phyloP scores from a whole-genome alignment of 2,797 vertebrate genomes.

The Ptychobarbus kaznakovi region DNA sequence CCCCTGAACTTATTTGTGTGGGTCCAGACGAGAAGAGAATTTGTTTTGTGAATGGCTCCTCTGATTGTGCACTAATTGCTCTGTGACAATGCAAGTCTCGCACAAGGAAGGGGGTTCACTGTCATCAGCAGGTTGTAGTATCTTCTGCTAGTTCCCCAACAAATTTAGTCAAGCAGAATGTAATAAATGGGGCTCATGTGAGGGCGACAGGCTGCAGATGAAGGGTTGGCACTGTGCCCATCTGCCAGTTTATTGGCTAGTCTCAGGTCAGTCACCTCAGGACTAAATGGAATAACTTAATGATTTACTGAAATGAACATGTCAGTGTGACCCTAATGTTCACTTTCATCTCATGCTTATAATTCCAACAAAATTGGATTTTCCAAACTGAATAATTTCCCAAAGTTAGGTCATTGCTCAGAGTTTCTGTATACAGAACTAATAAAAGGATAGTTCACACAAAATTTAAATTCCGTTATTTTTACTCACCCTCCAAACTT shows the following conservation, averaged over 20 bases:
- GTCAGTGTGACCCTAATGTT: neutral
- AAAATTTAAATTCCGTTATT: neutral
- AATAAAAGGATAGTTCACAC: neutral
- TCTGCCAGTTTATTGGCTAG: conserved; percentile 34
- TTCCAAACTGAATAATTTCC: neutral
- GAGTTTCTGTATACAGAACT: neutral
- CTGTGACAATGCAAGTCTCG: conserved; percentile 62
- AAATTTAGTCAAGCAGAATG: conserved; percentile 62
- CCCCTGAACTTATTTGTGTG: conserved; percentile 13
- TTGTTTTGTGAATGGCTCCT: conserved; percentile 21
- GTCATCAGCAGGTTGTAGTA: conserved; percentile 26
- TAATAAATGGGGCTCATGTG: conserved; percentile 64
- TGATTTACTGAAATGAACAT: neutral
- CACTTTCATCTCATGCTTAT: neutral
- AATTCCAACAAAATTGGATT: neutral
- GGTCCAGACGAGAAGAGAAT: neutral
- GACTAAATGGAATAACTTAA: conserved; percentile 17
- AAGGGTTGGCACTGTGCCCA: conserved; percentile 62
- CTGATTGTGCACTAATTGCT: conserved; percentile 54
- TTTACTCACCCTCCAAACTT: neutral
- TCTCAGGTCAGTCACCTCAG: conserved; percentile 34
- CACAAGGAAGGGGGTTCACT: conserved; percentile 48
- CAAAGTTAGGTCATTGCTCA: neutral
- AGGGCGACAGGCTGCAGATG: conserved; percentile 64
- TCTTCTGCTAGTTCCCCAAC: conserved; percentile 64